Percentiles rank a stretch among this genome's conserved stretches.
These are phyloP conservation scores for Hyperoodon ampullatus DNA, from an alignment of 2,113 vertebrate species.

Conservation along the genomic window DNA sequence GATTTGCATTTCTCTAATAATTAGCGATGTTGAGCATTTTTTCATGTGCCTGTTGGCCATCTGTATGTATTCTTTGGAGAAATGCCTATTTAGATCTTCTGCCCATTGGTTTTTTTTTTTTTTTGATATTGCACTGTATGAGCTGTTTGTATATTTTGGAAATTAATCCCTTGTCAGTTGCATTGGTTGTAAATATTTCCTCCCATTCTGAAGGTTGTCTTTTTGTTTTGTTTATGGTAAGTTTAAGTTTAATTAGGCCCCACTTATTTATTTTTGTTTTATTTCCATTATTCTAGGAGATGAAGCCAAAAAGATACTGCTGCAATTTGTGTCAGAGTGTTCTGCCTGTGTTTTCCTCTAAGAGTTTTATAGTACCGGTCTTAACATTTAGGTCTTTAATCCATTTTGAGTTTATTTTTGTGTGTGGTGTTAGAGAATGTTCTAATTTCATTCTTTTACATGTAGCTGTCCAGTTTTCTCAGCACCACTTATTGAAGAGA, in stretches of 20 bases:
- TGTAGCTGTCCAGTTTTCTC: neutral
- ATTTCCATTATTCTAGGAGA: neutral
- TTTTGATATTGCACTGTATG: neutral
- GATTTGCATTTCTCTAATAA: neutral
- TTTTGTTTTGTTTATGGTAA: neutral
- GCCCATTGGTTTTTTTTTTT: neutral
- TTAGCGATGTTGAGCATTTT: neutral
- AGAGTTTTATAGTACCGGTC: neutral
- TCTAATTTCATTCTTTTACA: neutral
- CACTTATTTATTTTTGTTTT: neutral
- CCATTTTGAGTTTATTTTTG: neutral
- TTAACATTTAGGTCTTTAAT: neutral
- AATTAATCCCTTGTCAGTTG: neutral
- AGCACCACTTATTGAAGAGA: neutral
- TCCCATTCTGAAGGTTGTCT: neutral
- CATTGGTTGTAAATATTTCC: neutral
- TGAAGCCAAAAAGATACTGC: neutral
- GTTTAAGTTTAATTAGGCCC: neutral
- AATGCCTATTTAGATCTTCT: neutral
- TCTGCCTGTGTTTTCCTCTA: neutral
- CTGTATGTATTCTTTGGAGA: neutral
- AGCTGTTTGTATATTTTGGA: neutral
- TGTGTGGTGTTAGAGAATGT: neutral
- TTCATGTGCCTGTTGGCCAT: neutral
- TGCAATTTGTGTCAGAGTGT: neutral